A percentile compares a stretch with the other conserved stretches of the same genome.
phyloP scores from a whole-genome alignment of 2,113 vertebrate genomes.

The Pao palembangensis region DNA sequence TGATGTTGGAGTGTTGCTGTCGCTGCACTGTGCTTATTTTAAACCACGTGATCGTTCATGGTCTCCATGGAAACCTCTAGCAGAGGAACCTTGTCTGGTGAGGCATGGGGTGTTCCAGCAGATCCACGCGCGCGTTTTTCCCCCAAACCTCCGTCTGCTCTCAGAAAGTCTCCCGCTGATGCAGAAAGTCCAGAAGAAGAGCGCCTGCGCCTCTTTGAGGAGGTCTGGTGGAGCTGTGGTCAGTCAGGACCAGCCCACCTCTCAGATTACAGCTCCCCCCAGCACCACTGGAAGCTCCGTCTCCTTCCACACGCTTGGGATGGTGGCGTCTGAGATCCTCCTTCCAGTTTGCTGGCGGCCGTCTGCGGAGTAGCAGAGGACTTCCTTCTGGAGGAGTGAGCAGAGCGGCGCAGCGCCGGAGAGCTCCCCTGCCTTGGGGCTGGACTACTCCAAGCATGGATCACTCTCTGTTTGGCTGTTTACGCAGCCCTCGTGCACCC shows the following conservation, averaged over 20 bases:
- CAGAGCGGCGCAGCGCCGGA: not conserved
- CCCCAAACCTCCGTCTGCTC: no score
- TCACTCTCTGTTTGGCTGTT: conserved; percentile 89
- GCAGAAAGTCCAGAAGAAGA: no score
- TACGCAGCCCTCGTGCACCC: conserved; percentile 85
- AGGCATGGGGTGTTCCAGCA: no score
- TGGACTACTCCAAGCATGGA: conserved; percentile 82
- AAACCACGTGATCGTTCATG: no score
- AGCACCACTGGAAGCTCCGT: conserved; percentile 78
- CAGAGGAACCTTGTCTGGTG: no score
- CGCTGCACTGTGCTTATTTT: no score
- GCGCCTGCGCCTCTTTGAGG: conserved; percentile 49
- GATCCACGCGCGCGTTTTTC: no score
- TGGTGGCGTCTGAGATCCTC: conserved; percentile 76
- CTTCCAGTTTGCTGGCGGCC: not conserved
- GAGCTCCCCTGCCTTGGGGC: conserved; percentile 64
- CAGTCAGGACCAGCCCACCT: conserved; percentile 87
- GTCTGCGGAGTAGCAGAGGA: not conserved
- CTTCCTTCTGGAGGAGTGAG: no score
- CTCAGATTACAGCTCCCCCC: conserved; percentile 86
- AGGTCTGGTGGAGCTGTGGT: conserved; percentile 84
- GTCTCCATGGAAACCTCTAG: no score
- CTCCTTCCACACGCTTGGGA: conserved; percentile 73
- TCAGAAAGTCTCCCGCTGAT: no score
- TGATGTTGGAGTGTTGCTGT: no score